Base-by-base conservation (phyloP, 2,888 invertebrate species). In the Eristalis pertinax region DNA sequence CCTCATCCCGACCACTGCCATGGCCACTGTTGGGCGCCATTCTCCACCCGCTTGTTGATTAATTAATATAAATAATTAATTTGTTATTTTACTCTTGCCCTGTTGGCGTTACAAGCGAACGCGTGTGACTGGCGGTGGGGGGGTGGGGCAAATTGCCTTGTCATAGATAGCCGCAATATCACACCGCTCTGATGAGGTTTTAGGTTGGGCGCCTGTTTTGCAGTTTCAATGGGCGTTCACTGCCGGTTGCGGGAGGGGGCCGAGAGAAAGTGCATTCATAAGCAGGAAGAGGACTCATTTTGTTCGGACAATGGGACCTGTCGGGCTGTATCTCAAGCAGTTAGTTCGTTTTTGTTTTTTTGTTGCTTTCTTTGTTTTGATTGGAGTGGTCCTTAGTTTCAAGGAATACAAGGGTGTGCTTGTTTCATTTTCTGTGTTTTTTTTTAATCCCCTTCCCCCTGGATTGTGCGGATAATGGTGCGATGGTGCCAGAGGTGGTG, bases 11-110 rank as follows among this genome's bases (percentile, higher is more conserved):
- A 8, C 26, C 63, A 32, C 32, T n/a, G 19, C n/a, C 22, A 19
- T 4, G 4, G 26, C 29, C 29, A 4, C 50, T 19, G 43, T 19
- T 8, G 50, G 50, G 32, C 38, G 60, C 24, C 73, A 63, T 26
- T 32, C 43, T 3, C 67, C 19, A 13, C 65, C 63, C 50, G 26
- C 13, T 13, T 58, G 56, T 41, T 67, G 67, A 75, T 75, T 75
- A 75, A 67, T 75, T 67, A 75, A 60, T 32, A 56, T 75, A 58
- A 65, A 75, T 75, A 58, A 58, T 65, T 67, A 41, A 67, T 67
- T 75, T 58, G 32, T 56, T 63, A 50, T 64, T 19, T 41, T 15
- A 38, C 72, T 50, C 50, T 50, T 72, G 41, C 19, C 29, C 35
- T 8, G 24, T 43, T 60, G 41, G 38, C 5, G 26, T 60, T 60